Conservation (phyloP, 2,888 invertebrate genomes). For the Mythimna loreyi region DNA sequence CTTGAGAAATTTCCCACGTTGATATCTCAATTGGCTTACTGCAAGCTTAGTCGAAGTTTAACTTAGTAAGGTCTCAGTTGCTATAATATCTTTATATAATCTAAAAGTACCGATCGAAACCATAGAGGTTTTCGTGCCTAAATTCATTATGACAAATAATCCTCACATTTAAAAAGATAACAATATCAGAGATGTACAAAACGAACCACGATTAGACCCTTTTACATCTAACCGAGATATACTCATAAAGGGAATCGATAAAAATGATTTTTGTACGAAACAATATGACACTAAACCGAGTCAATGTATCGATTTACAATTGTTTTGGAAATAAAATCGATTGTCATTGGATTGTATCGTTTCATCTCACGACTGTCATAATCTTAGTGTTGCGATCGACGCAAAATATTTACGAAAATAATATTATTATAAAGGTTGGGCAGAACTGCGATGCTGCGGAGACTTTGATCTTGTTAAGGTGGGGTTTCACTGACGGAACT, state of each 20-base stretch:
- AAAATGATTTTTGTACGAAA: constrained; percentile 62
- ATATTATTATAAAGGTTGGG: constrained; percentile 69
- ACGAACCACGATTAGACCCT: constrained; percentile 52
- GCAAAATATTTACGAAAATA: constrained; percentile 87
- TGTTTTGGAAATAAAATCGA: constrained; percentile 77
- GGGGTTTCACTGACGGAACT: constrained; percentile 61
- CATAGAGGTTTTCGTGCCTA: constrained; percentile 6
- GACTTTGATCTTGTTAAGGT: constrained; percentile 78
- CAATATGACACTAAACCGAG: constrained; percentile 67
- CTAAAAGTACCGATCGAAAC: constrained; percentile 18
- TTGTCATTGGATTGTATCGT: constrained; percentile 77
- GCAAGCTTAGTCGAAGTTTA: background rate
- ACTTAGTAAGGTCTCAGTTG: background rate
- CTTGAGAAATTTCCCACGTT: constrained; percentile 34
- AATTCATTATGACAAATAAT: constrained; percentile 45
- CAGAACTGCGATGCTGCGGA: constrained; percentile 73
- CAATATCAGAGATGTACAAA: constrained; percentile 36
- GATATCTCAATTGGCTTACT: background rate
- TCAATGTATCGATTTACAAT: constrained; percentile 69
- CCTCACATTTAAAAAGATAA: constrained; percentile 23
- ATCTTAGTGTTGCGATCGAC: constrained; percentile 72
- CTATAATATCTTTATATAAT: constrained; percentile 20
- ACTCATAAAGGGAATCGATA: constrained; percentile 57
- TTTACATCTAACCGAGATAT: constrained; percentile 53
- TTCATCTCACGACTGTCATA: constrained; percentile 76